A percentile compares a stretch with the other conserved stretches of the same genome.
phyloP scores from a whole-genome alignment of 2,888 invertebrate genomes.

The Cremastobaeus sp. region DNA sequence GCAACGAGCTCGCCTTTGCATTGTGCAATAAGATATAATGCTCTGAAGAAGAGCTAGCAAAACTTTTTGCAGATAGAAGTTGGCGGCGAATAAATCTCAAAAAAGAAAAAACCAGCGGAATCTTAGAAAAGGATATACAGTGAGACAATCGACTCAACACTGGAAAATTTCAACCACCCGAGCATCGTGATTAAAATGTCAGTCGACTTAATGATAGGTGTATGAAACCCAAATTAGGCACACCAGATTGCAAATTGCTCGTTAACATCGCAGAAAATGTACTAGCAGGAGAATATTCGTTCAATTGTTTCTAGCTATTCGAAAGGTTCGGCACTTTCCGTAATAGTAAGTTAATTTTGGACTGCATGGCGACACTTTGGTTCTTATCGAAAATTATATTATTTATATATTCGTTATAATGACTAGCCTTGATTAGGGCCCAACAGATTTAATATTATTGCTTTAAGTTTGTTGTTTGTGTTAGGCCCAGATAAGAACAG shows the following conservation, averaged over 20 bases:
- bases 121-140: constrained; percentile 21
- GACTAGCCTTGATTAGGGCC: too few species aligned
- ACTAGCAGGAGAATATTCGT: too few species aligned
- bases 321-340: too few species aligned
- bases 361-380: too few species aligned
- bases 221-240: constrained; percentile 10
- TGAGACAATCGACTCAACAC: constrained; percentile 25
- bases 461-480: too few species aligned
- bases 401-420: too few species aligned
- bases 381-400: too few species aligned
- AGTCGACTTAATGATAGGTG: constrained; percentile 2
- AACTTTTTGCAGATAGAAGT: constrained; percentile 26
- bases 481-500: too few species aligned
- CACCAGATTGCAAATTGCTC: constrained; percentile 24
- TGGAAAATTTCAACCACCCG: constrained; percentile 9
- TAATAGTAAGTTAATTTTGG: too few species aligned
- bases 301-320: too few species aligned
- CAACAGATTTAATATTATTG: too few species aligned
- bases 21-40: constrained; percentile 28
- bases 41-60: constrained; percentile 41
- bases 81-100: constrained; percentile 30
- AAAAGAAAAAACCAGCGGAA: constrained; percentile 24
- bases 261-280: constrained; percentile 6
- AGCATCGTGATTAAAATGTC: constrained; percentile 10
- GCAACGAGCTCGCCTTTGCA: constrained; percentile 10